Evolutionary conservation across 2,113 vertebrate species (phyloP).

Genomic region (Amphilophus citrinellus): DNA sequence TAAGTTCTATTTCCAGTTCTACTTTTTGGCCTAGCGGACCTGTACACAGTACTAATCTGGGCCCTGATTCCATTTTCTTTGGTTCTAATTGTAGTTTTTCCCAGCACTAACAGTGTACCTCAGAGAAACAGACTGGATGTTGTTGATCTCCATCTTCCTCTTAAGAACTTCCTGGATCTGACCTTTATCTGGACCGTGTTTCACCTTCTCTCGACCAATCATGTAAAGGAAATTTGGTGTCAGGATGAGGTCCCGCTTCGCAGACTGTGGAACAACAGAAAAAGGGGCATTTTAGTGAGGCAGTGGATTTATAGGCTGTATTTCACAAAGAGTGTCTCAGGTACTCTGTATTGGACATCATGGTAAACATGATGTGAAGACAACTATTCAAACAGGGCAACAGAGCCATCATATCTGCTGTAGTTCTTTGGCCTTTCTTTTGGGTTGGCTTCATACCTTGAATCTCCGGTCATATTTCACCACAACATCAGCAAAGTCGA

Average conservation of each 20-base stretch:
- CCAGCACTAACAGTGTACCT: slow-evolving; percentile 72
- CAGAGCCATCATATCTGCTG: not conserved
- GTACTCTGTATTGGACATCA: not conserved
- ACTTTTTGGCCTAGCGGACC: not conserved
- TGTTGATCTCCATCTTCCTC: slow-evolving; percentile 83
- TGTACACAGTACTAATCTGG: not conserved
- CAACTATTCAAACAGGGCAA: not conserved
- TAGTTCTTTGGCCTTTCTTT: not conserved
- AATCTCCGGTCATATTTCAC: slow-evolving; percentile 87
- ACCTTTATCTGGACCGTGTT: slow-evolving; percentile 87
- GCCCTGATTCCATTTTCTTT: not conserved
- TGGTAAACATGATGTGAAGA: not conserved
- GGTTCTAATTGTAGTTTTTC: rapidly evolving
- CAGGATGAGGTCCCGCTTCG: slow-evolving; percentile 86
- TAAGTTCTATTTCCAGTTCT: not conserved
- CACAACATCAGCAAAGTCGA: slow-evolving; percentile 86
- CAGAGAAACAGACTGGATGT: slow-evolving; percentile 84
- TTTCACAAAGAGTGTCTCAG: not conserved
- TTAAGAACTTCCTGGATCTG: slow-evolving; percentile 86
- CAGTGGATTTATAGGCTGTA: too few species aligned
- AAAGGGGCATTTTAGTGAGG: not conserved
- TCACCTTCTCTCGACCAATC: slow-evolving; percentile 88
- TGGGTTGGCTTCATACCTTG: slow-evolving; percentile 70
- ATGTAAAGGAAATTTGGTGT: slow-evolving; percentile 86
- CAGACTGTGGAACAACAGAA: slow-evolving; percentile 65